Conservation (phyloP, 2,113 vertebrate species). For the Psammodynastes pulverulentus region DNA sequence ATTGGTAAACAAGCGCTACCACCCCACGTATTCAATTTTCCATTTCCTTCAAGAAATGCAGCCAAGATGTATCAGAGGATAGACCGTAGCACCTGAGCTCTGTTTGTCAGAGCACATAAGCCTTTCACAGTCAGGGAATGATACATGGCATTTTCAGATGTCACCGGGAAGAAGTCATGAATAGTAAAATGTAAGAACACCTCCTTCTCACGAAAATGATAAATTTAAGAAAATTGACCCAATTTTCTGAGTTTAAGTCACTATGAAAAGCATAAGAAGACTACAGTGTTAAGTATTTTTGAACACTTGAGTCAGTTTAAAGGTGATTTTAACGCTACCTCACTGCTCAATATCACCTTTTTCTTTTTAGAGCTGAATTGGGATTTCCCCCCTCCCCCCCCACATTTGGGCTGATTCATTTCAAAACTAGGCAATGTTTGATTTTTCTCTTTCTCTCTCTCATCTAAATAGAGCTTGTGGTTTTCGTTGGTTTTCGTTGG, state of each 20-base stretch:
- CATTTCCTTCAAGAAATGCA: not conserved
- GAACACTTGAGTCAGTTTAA: not conserved
- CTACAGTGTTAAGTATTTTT: not conserved
- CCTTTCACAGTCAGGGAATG: not conserved
- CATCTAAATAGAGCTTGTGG: not conserved
- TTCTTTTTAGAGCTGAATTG: not conserved
- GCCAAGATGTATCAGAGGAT: not conserved
- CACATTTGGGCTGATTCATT: not conserved
- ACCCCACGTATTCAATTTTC: not conserved
- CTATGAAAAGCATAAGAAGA: not conserved
- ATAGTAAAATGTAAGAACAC: not conserved
- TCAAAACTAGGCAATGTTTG: not conserved
- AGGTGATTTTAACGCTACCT: not conserved
- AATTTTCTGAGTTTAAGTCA: not conserved
- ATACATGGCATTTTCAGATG: not conserved
- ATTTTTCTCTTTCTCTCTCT: not conserved
- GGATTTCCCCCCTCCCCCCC: not conserved
- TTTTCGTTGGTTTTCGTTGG: not conserved
- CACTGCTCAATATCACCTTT: not conserved
- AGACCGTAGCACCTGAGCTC: not conserved
- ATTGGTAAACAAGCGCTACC: not conserved
- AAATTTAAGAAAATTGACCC: not conserved
- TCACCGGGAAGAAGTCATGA: not conserved
- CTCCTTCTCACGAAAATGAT: not conserved
- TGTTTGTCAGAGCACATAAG: not conserved